phyloP scores from a whole-genome alignment of 2,113 vertebrate genomes.

The Trinectes maculatus region DNA sequence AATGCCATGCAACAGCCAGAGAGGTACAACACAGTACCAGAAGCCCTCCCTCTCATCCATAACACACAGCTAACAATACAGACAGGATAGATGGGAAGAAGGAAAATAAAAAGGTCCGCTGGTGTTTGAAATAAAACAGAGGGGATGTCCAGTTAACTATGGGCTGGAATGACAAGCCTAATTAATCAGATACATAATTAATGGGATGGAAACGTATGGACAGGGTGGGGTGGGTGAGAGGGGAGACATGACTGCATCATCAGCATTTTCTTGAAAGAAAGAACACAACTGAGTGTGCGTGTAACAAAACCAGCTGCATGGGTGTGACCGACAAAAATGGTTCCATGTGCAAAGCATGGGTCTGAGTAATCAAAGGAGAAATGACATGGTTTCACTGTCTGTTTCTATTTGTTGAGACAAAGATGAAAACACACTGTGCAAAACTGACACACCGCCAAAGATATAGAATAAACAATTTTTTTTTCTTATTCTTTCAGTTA shows the following conservation, averaged over 20 bases:
- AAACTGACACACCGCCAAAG: no score
- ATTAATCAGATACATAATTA: slow-evolving; percentile 77
- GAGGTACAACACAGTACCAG: slow-evolving; percentile 62
- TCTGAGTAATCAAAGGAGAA: slow-evolving; percentile 12
- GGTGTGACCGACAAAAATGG: background rate
- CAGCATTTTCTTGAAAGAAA: slow-evolving; percentile 51
- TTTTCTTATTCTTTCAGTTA: no score
- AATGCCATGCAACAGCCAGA: slow-evolving; percentile 48
- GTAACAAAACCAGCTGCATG: background rate
- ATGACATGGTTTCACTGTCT: background rate
- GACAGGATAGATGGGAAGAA: background rate
- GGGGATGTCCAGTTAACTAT: slow-evolving; percentile 59
- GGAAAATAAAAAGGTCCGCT: background rate
- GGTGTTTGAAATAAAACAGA: slow-evolving; percentile 66
- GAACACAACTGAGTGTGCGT: slow-evolving; percentile 5
- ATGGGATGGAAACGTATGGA: slow-evolving; percentile 46
- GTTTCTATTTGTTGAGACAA: background rate
- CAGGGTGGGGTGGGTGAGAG: background rate
- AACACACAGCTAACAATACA: slow-evolving; percentile 51
- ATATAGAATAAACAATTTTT: no score
- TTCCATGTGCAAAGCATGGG: background rate
- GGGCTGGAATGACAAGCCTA: slow-evolving; percentile 62
- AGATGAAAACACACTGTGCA: no score
- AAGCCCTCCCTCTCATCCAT: slow-evolving; percentile 60
- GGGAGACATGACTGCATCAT: slow-evolving; percentile 46